phyloP scores from a whole-genome alignment of 92 coral and sea anemone genomes.

The Palythoa grandis region DNA sequence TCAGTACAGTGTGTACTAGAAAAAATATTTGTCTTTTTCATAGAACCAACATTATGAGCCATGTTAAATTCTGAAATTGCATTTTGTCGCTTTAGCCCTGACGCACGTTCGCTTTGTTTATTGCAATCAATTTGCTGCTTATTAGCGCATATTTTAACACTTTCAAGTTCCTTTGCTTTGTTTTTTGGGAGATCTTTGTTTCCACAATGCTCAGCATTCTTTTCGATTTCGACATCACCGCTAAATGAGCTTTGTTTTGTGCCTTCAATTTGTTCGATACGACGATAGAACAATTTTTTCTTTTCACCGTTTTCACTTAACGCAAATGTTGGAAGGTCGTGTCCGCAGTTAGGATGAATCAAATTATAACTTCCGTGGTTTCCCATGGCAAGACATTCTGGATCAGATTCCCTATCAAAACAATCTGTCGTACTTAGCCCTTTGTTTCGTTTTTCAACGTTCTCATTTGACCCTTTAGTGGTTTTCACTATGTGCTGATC shows the following conservation, averaged over 20 bases:
- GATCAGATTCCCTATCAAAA: slow-evolving; percentile 35
- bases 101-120: not conserved
- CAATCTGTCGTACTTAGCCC: slow-evolving; percentile 15
- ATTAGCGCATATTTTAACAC: not conserved
- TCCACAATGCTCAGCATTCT: not conserved
- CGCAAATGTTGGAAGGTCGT: not conserved
- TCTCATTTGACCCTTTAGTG: slow-evolving; percentile 2
- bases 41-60: slow-evolving; percentile 27
- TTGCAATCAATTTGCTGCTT: not conserved
- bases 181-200: slow-evolving; percentile 14
- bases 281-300: not conserved
- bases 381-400: not conserved
- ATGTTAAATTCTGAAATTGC: slow-evolving; percentile 13
- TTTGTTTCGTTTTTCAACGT: slow-evolving; percentile 22
- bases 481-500: slow-evolving; percentile 4
- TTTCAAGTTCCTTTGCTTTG: slow-evolving; percentile 6
- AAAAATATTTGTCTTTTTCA: slow-evolving; percentile 42
- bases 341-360: not conserved
- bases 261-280: not conserved
- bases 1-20: slow-evolving; percentile 24
- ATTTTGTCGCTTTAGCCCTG: slow-evolving; percentile 6
- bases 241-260: not conserved
- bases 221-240: slow-evolving; percentile 17
- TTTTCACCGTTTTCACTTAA: slow-evolving; percentile 17
- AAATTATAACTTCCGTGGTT: slow-evolving; percentile 21